Conservation (phyloP, 2,797 vertebrate species). For the Clarias pachynema region DNA sequence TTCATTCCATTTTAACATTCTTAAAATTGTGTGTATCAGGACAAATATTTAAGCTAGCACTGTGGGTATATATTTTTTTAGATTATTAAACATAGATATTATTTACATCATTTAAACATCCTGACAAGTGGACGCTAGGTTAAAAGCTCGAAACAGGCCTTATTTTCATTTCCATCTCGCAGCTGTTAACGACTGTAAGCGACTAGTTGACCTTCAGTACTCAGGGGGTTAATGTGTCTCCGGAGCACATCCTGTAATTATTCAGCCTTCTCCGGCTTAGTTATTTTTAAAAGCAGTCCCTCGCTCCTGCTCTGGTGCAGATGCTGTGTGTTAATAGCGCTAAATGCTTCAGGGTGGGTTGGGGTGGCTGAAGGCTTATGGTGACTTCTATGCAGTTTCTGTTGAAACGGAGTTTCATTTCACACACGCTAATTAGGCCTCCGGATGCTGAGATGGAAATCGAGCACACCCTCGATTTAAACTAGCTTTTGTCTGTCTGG, state of each 20-base stretch:
- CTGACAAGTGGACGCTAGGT: no score
- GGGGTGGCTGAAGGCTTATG: neutral
- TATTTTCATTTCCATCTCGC: neutral
- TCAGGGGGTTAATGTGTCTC: constrained; percentile 11
- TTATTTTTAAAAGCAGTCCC: neutral
- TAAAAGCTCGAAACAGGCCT: neutral
- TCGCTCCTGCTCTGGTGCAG: neutral
- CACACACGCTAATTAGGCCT: neutral
- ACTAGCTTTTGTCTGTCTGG: neutral
- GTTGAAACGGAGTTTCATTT: constrained; percentile 4
- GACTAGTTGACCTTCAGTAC: neutral
- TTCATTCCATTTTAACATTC: no score
- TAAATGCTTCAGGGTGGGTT: constrained; percentile 6
- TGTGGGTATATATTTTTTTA: no score
- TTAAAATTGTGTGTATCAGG: neutral
- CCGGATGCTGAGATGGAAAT: constrained; percentile 9
- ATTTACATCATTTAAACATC: neutral
- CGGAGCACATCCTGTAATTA: constrained; percentile 20
- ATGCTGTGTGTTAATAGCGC: neutral
- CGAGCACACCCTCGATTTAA: neutral
- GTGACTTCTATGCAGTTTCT: neutral
- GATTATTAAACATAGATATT: neutral
- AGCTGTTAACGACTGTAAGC: neutral
- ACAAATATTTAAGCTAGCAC: neutral
- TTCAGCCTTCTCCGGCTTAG: neutral